Base-by-base conservation (phyloP, 2,113 vertebrate species). In the Tonatia bakeri region DNA sequence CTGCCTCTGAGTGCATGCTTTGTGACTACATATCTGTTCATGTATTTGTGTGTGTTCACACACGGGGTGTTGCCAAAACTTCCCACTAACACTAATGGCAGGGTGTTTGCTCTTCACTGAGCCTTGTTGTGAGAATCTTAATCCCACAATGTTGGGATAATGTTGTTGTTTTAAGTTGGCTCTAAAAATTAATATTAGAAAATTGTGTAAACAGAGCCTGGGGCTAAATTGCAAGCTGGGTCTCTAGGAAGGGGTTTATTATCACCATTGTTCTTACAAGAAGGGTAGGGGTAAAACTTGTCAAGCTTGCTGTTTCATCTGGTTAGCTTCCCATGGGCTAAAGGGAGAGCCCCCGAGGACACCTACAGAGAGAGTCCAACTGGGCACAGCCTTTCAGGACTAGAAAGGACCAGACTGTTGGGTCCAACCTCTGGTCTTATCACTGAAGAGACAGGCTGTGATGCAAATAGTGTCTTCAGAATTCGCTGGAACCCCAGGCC, bases 171-270 rank as follows among this genome's bases (percentile, higher is more conserved):
- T 97, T 97, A 95, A 96, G 90, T 95, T 47, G 75, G 65, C 83
- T 91, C 93, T 84, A 97, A 96, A 97, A 97, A 98, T 85, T 88
- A 97, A 94, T 98, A 97, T 98, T 97, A 96, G 97, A 96, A 94
- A 98, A 8, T 73, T 95, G 70, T 45, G 45, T 7, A 64, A 90
- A 90, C 83, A 94, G 33, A 94, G 79, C 43, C 59, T 76, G 43
- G 91, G 70, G 85, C 86, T 84, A 95, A 97, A 96, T 83, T 91
- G 73, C 73, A 97, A 93, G 77, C 92, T 14, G 89, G 96, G 95
- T 92, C 92, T 94, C 97, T 95, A 94, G 97, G 96, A 72, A 31
- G 93, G 93, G 79, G 96, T 87, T 70, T 95, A 94, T 86, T 91
- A 92, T 90, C 95, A 96, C 94, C 87, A 50, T 86, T 96, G 89